Percentiles rank a stretch among this genome's conserved stretches.
These are phyloP conservation scores for Eulemur macaco DNA, from an alignment of 2,113 vertebrate genomes.

Conservation along the genomic window DNA sequence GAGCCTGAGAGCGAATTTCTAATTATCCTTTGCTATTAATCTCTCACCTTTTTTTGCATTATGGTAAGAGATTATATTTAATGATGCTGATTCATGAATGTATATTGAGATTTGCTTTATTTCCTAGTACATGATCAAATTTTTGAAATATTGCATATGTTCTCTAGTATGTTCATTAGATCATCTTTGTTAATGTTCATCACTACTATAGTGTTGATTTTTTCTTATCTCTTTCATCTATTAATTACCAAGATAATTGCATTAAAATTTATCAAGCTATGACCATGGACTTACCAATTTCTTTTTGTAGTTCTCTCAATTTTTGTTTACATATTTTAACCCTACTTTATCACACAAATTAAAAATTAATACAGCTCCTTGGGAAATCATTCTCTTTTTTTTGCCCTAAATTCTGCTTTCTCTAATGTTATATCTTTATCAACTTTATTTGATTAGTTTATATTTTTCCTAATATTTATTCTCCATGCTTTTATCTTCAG, in stretches of 20 bases:
- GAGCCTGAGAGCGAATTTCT: background rate
- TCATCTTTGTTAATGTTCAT: background rate
- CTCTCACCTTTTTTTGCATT: too few species aligned
- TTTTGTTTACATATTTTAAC: constrained; percentile 27
- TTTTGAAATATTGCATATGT: background rate
- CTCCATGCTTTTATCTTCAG: background rate
- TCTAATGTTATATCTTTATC: background rate
- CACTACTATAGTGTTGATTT: background rate
- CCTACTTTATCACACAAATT: background rate
- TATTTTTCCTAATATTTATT: background rate
- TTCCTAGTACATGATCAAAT: background rate
- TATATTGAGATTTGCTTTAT: background rate
- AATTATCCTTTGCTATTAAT: background rate
- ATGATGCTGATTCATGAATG: background rate
- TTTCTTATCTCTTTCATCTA: background rate
- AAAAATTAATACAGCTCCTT: background rate
- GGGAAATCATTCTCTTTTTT: background rate
- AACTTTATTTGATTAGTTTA: background rate
- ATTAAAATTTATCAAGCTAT: background rate
- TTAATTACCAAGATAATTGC: background rate
- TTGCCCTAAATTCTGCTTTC: background rate
- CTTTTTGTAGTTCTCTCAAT: background rate
- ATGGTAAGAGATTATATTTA: background rate
- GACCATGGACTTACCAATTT: background rate
- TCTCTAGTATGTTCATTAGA: background rate